Conservation (phyloP, 2,888 invertebrate genomes). For the Himalopsyche anomala region DNA sequence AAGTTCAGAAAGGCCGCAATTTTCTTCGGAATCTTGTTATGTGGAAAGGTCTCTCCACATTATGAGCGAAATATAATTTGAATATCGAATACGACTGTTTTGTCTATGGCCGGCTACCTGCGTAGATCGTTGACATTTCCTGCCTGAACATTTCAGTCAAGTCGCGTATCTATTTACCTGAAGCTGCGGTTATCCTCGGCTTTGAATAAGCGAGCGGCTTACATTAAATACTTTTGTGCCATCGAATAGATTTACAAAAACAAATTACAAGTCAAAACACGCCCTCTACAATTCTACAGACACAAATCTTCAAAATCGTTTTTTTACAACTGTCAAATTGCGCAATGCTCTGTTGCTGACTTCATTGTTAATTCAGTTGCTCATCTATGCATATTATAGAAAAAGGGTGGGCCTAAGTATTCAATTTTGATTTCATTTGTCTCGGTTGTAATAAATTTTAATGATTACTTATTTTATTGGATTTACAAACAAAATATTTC, state of each 20-base stretch:
- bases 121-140: constrained; percentile 39
- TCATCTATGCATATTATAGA: no score
- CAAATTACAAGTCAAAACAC: constrained; percentile 4
- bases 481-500: no score
- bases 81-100: not conserved
- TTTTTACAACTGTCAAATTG: constrained; percentile 24
- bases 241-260: not conserved
- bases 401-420: no score
- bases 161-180: constrained; percentile 41
- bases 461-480: no score
- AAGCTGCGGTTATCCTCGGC: constrained; percentile 34
- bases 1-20: no score
- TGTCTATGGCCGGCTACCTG: constrained; percentile 1
- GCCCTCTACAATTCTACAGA: constrained; percentile 11
- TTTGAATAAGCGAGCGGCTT: constrained; percentile 29
- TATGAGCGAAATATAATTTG: no score
- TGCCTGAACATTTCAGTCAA: constrained; percentile 18
- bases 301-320: not conserved
- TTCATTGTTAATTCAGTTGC: no score
- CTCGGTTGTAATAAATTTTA: no score
- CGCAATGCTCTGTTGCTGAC: not conserved
- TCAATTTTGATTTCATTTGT: no score
- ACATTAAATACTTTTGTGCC: constrained; percentile 2
- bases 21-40: no score
- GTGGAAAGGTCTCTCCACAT: no score